phyloP scores from a whole-genome alignment of 2,888 invertebrate genomes.

The Chrysina gloriosa region DNA sequence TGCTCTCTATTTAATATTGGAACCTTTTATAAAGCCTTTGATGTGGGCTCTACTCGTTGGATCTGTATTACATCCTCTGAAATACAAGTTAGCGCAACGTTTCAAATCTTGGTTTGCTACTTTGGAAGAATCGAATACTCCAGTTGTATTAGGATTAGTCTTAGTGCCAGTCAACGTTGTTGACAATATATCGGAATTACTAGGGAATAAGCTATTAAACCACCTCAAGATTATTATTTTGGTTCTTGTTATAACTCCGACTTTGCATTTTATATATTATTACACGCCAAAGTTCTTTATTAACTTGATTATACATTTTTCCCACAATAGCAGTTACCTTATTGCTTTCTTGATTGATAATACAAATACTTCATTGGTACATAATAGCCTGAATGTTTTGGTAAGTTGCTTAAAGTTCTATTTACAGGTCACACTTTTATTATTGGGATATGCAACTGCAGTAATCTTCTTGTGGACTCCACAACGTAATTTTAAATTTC shows the following conservation, averaged over 20 bases:
- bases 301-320: conserved; percentile 69
- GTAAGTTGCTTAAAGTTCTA: conserved; percentile 15
- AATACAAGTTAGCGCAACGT: conserved; percentile 80
- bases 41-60: conserved; percentile 97
- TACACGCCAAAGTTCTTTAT: conserved; percentile 77
- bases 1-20: conserved; percentile 85
- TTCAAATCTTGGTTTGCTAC: conserved; percentile 84
- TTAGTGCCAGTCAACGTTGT: conserved; percentile 81
- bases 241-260: conserved; percentile 61
- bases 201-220: conserved; percentile 77
- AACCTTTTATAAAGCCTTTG: conserved; percentile 92
- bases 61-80: conserved; percentile 96
- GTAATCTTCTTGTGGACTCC: conserved; percentile 83
- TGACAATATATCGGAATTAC: conserved; percentile 79
- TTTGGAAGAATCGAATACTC: conserved; percentile 75
- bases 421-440: conserved; percentile 73
- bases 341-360: conserved; percentile 60
- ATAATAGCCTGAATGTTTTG: conserved; percentile 45
- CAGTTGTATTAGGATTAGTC: conserved; percentile 70
- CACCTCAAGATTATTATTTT: conserved; percentile 73
- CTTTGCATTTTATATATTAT: conserved; percentile 74
- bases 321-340: conserved; percentile 49
- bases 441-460: conserved; percentile 76
- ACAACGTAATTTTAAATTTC: conserved; percentile 74
- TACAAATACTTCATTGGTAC: conserved; percentile 60